phyloP scores from a whole-genome alignment of 2,113 vertebrate genomes.

The Nanorana parkeri region DNA sequence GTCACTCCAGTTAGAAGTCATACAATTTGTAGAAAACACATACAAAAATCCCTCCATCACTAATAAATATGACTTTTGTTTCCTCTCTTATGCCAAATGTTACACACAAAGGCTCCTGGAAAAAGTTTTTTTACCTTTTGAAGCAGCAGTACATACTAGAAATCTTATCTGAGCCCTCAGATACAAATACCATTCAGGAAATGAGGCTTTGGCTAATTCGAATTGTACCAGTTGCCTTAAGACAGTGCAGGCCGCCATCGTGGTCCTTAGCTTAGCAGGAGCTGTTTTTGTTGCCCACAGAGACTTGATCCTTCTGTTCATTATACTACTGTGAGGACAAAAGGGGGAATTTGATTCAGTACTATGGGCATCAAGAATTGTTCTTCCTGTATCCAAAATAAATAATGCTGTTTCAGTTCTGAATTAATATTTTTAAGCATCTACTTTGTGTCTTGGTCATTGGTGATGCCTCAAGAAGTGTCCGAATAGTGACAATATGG shows the following conservation, averaged over 20 bases:
- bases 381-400: no score
- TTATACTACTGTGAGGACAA: no score
- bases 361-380: no score
- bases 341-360: no score
- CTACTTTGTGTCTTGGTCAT: no score
- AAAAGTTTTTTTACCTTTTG: background rate
- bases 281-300: no score
- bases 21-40: constrained; percentile 16
- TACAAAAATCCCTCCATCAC: background rate
- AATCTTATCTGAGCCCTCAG: constrained; percentile 19
- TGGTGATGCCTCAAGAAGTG: no score
- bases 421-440: no score
- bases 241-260: background rate
- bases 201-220: constrained; percentile 46
- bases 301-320: no score
- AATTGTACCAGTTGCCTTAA: constrained; percentile 1
- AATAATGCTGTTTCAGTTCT: no score
- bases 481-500: no score
- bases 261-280: background rate
- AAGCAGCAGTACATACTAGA: constrained; percentile 45
- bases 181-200: constrained; percentile 24
- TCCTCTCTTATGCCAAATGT: constrained; percentile 13
- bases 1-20: constrained; percentile 27
- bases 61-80: constrained; percentile 8
- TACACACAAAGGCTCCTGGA: constrained; percentile 17